A percentile compares a stretch with the other conserved stretches of the same genome.
phyloP scores from a whole-genome alignment of 92 coral and sea anemone species.

The Metridium senile region DNA sequence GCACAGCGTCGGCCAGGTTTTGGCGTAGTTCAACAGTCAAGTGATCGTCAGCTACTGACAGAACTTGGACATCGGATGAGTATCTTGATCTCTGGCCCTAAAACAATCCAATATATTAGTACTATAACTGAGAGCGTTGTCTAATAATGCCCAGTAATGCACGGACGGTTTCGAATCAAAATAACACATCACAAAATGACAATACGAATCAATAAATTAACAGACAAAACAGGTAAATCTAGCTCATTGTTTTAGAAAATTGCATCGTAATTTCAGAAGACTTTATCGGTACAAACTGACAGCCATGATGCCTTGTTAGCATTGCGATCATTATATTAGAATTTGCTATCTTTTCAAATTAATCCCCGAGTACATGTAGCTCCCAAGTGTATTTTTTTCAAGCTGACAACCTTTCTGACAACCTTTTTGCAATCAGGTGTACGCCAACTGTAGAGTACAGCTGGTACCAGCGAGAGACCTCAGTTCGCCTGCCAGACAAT shows the following conservation, averaged over 20 bases:
- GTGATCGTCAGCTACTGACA: slow-evolving; percentile 63
- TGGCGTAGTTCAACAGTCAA: slow-evolving; percentile 58
- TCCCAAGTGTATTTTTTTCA: too few relatives aligned
- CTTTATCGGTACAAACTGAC: not conserved
- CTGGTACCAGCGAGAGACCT: not conserved
- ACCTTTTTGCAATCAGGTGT: not conserved
- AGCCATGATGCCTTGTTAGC: not conserved
- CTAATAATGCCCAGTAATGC: not conserved
- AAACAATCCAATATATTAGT: not conserved
- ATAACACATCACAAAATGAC: not conserved
- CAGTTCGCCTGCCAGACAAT: not conserved
- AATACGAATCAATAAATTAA: not conserved
- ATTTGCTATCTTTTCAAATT: too few relatives aligned
- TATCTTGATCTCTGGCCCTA: slow-evolving; percentile 19
- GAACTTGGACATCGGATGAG: slow-evolving; percentile 54
- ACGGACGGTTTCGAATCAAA: not conserved
- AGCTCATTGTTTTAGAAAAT: too few relatives aligned
- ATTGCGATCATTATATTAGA: too few relatives aligned
- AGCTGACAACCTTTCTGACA: too few relatives aligned
- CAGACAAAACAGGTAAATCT: not conserved
- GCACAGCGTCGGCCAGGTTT: slow-evolving; percentile 9
- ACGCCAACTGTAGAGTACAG: too few relatives aligned
- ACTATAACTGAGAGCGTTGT: not conserved
- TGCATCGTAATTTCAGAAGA: too few relatives aligned
- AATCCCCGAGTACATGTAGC: too few relatives aligned